Evolutionary conservation across 2,113 vertebrate genomes (phyloP).

Genomic region (Columba janthina): DNA sequence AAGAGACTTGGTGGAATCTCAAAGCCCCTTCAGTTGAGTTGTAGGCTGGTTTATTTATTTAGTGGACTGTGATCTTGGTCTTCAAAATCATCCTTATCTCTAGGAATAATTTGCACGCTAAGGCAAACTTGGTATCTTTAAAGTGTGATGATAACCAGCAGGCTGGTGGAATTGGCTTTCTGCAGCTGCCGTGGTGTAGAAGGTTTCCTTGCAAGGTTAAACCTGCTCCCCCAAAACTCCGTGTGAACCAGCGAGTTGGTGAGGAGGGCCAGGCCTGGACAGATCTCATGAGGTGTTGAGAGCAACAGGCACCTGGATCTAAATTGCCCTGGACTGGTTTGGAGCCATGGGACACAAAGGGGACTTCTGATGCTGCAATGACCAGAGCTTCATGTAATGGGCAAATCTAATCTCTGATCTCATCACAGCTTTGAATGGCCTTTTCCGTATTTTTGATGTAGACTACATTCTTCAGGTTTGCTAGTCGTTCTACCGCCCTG

Average conservation of each 20-base stretch:
- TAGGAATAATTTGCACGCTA: background rate
- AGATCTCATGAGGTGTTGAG: background rate
- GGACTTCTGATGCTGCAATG: background rate
- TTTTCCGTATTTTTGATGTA: slow-evolving; percentile 16
- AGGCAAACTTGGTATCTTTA: background rate
- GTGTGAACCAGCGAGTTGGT: fast-evolving
- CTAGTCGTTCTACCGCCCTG: background rate
- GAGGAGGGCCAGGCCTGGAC: background rate
- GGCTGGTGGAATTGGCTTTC: slow-evolving; percentile 3
- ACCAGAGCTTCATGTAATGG: background rate
- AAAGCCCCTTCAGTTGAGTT: background rate
- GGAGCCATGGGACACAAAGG: background rate
- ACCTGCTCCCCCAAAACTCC: background rate
- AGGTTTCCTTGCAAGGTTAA: background rate
- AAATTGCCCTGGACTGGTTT: background rate
- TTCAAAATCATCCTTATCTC: background rate
- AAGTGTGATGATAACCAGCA: background rate
- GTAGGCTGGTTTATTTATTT: background rate
- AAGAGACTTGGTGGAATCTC: background rate
- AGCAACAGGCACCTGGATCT: background rate
- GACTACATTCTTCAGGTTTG: background rate
- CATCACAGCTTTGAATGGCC: background rate
- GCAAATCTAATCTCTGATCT: slow-evolving; percentile 19
- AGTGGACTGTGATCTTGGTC: background rate
- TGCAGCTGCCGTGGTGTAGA: background rate